Percentiles rank a stretch among this genome's conserved stretches.
These are phyloP conservation scores for Athalia rosae DNA, from an alignment of 2,888 invertebrate species.

Conservation along the genomic window DNA sequence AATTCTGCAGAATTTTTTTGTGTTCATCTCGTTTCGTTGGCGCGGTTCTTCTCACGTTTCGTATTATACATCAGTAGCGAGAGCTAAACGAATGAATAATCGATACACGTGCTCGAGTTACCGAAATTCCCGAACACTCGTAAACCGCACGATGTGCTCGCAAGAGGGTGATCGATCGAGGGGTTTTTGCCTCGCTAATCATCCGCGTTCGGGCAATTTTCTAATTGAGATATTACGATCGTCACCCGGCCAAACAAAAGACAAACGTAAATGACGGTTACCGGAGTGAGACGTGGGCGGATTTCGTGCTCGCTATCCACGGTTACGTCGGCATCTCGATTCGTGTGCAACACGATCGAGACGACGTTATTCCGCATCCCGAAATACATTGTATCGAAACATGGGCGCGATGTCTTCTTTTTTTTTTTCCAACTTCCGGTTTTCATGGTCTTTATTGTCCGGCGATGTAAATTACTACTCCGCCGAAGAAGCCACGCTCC, in stretches of 20 bases:
- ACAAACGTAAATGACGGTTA: conserved; percentile 20
- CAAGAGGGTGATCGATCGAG: not conserved
- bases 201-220: conserved; percentile 7
- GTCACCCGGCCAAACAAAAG: conserved; percentile 23
- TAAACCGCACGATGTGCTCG: too few species aligned
- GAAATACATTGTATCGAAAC: not conserved
- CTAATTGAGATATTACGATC: conserved; percentile 1
- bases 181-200: not conserved
- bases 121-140: too few species aligned
- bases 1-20: too few species aligned
- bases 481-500: not conserved
- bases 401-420: not conserved
- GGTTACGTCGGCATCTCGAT: not conserved
- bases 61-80: too few species aligned
- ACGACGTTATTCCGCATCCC: not conserved
- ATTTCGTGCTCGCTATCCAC: not conserved
- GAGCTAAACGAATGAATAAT: too few species aligned
- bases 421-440: not conserved
- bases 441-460: not conserved
- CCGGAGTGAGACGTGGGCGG: conserved; percentile 29
- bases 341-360: not conserved
- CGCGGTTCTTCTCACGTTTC: too few species aligned
- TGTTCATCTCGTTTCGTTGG: too few species aligned
- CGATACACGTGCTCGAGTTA: too few species aligned
- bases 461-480: not conserved